Conservation (phyloP, 2,797 vertebrate genomes). For the Kryptopterus vitreolus region DNA sequence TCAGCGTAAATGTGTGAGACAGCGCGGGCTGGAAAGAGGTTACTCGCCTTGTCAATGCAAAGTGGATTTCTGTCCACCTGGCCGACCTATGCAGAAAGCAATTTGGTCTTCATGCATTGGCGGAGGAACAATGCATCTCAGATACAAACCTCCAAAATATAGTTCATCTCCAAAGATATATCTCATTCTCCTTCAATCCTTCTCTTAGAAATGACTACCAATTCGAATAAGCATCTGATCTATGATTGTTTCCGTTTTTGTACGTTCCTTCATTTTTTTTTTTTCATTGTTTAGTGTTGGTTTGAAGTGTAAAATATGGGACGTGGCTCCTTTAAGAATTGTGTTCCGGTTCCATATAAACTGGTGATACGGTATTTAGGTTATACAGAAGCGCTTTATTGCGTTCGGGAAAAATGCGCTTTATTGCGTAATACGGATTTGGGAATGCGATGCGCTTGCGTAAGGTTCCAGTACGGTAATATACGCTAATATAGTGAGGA, state of each 20-base stretch:
- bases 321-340: no score
- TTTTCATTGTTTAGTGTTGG: no score
- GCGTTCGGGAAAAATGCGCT: no score
- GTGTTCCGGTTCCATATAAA: no score
- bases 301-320: no score
- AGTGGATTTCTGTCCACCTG: slow-evolving; percentile 50
- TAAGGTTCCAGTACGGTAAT: no score
- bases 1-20: slow-evolving; percentile 60
- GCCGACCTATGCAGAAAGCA: slow-evolving; percentile 48
- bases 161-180: neutral
- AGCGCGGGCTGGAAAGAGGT: slow-evolving; percentile 47
- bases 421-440: no score
- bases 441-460: no score
- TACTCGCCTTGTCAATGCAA: slow-evolving; percentile 48
- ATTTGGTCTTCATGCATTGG: slow-evolving; percentile 32
- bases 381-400: no score
- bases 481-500: no score
- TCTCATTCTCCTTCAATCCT: neutral
- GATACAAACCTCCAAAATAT: slow-evolving; percentile 24
- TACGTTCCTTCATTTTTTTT: neutral
- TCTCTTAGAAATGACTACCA: slow-evolving; percentile 8
- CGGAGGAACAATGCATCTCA: slow-evolving; percentile 25
- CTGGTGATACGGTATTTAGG: no score
- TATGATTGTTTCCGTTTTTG: neutral
- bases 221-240: neutral